Conservation (phyloP, 2,888 invertebrate species). For the Tinea trinotella region DNA sequence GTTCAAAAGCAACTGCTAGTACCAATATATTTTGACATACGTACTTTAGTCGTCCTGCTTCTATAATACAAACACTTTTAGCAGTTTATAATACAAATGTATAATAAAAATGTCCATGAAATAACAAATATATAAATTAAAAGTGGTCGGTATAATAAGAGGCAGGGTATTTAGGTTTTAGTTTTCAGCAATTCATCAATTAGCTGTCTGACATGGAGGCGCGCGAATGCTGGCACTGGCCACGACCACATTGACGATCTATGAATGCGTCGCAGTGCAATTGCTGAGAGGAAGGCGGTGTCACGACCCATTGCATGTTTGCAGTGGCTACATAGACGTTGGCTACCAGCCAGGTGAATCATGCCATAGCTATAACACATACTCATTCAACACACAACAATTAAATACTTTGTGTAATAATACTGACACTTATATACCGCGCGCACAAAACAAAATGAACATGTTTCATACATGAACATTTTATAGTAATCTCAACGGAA, state of each 20-base stretch:
- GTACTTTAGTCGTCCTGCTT: no score
- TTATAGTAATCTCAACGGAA: no score
- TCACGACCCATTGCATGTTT: constrained; percentile 4
- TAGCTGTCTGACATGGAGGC: constrained; percentile 24
- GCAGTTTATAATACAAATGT: no score
- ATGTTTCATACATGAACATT: no score
- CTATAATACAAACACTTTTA: no score
- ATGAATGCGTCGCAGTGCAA: neutral
- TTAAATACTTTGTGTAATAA: no score
- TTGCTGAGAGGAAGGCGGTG: neutral
- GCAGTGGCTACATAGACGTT: neutral
- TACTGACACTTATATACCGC: no score
- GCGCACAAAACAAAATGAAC: no score
- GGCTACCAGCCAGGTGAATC: constrained; percentile 1
- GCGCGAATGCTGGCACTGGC: constrained; percentile 15
- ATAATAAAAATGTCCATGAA: no score
- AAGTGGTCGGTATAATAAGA: neutral
- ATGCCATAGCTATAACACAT: neutral
- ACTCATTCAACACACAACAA: neutral
- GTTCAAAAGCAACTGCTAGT: no score
- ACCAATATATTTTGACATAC: no score
- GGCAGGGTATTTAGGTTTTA: constrained; percentile 27
- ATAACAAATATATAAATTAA: no score
- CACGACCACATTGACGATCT: neutral
- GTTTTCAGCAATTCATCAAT: constrained; percentile 33